Base-by-base conservation (phyloP, 2,113 vertebrate genomes). In the Amia ocellicauda region DNA sequence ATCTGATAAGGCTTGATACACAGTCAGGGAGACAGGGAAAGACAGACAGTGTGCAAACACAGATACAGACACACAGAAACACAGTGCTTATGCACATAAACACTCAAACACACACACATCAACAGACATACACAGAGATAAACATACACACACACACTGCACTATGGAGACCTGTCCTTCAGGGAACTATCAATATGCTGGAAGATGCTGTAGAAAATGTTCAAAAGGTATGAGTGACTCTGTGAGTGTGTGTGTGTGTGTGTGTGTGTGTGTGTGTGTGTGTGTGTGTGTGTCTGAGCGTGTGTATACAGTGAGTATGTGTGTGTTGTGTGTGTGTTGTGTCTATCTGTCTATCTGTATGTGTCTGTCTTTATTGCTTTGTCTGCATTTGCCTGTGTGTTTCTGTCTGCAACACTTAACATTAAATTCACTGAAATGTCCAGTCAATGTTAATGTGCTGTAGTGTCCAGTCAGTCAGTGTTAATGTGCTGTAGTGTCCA, bases 1-100 rank as follows among this genome's bases (percentile, higher is more conserved):
- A 60, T 56, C 31, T 42, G 16, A 7, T 62, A 20, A 4, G 67
- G 68, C 71, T 64, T 64, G 19, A 74, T 24, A 19, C 45, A 62
- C 54, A 67, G 31, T 7, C 49, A 22, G 42, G 52, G 27, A 72
- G 24, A 73, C 31, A 24, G 13, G 51, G 19, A 55, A 36, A 71
- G 41, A 29, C 8, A 27, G n/a, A 49, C 5, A 66, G 58, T n/a
- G 2, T 10, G 40, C 7, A n/a, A 41, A 47, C n/a, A 43, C 9
- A 47, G 51, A 62, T 3, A 22, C 47, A 27, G 27, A 51, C 28
- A 28, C 17, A 40, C 28, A 66, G 26, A 3, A 42, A 29, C 16
- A n/a, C 26, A 14, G 74, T n/a, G n/a, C n/a, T 36, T 11, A 36
- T 36, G 5, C 31, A 36, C 5, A 36, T 10, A 7, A 36, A 10